A percentile compares a stretch with the other conserved stretches of the same genome.
phyloP scores from a whole-genome alignment of 2,888 invertebrate genomes.

The Bedellia somnulentella region DNA sequence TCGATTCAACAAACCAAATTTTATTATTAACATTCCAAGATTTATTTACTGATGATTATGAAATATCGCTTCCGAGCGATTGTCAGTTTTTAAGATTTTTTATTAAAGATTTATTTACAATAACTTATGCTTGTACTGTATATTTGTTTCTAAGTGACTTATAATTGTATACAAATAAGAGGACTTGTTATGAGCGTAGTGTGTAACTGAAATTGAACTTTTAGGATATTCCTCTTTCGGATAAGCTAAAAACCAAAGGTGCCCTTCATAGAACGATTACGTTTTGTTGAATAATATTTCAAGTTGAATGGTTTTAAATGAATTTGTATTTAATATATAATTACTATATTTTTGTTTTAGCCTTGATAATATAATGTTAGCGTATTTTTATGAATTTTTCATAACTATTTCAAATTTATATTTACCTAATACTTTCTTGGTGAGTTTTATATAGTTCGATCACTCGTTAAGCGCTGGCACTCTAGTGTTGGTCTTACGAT shows the following conservation, averaged over 20 bases:
- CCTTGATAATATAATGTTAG: conserved; percentile 46
- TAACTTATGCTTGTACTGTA: conserved; percentile 48
- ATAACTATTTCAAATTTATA: conserved; percentile 59
- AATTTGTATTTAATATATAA: conserved; percentile 51
- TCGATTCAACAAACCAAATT: conserved; percentile 45
- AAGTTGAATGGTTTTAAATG: conserved; percentile 56
- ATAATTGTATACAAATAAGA: conserved; percentile 46
- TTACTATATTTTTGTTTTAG: conserved; percentile 54
- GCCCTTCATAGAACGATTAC: conserved; percentile 70
- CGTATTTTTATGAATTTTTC: conserved; percentile 49
- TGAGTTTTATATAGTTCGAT: conserved; percentile 52
- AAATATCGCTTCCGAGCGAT: too few species aligned
- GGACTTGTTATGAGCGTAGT: conserved; percentile 52
- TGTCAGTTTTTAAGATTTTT: too few species aligned
- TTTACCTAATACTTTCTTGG: conserved; percentile 57
- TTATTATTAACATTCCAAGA: conserved; percentile 58
- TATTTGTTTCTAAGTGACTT: conserved; percentile 45
- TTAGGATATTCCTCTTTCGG: conserved; percentile 61
- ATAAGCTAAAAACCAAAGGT: conserved; percentile 86
- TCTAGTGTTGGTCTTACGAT: conserved; percentile 55
- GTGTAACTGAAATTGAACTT: conserved; percentile 54
- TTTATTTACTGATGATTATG: conserved; percentile 42
- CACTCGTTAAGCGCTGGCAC: conserved; percentile 60
- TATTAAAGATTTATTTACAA: conserved; percentile 58
- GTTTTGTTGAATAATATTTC: conserved; percentile 59